These are phyloP conservation scores for Petrocephalus schoutedeni DNA, from an alignment of 2,797 vertebrate species.

Conservation along the genomic window DNA sequence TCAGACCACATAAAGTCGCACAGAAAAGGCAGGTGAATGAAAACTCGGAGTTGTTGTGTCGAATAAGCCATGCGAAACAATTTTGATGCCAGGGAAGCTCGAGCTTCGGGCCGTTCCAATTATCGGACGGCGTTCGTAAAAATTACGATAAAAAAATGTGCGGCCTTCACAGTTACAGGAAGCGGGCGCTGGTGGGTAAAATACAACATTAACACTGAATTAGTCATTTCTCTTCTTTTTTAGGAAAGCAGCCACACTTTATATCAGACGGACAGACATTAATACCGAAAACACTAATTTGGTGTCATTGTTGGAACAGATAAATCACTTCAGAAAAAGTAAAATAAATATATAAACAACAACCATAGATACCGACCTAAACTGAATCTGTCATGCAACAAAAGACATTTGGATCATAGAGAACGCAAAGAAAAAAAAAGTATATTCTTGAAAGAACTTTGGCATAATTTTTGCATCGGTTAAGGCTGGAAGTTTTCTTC, in stretches of 20 bases:
- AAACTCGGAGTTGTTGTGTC: slow-evolving; percentile 14
- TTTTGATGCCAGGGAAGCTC: neutral
- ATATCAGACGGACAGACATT: neutral
- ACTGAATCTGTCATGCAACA: neutral
- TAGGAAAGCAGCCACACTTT: neutral
- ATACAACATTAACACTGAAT: neutral
- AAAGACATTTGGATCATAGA: neutral
- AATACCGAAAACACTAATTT: neutral
- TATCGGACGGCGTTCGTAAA: neutral
- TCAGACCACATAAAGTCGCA: slow-evolving; percentile 8
- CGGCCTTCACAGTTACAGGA: slow-evolving; percentile 12
- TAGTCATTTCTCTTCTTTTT: neutral
- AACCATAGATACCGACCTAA: neutral
- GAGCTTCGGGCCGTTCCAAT: slow-evolving; percentile 1
- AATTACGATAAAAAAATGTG: neutral
- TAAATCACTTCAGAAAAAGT: neutral
- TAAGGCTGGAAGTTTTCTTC: no score
- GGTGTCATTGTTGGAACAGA: neutral
- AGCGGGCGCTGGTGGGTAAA: neutral
- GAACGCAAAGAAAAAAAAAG: neutral
- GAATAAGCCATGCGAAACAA: slow-evolving; percentile 20
- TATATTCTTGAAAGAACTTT: no score
- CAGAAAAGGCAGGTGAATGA: slow-evolving; percentile 19
- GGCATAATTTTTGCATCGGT: no score
- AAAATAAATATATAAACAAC: neutral